phyloP scores from a whole-genome alignment of 1,140 invertebrate genomes.

The Macrostomum lignano region DNA sequence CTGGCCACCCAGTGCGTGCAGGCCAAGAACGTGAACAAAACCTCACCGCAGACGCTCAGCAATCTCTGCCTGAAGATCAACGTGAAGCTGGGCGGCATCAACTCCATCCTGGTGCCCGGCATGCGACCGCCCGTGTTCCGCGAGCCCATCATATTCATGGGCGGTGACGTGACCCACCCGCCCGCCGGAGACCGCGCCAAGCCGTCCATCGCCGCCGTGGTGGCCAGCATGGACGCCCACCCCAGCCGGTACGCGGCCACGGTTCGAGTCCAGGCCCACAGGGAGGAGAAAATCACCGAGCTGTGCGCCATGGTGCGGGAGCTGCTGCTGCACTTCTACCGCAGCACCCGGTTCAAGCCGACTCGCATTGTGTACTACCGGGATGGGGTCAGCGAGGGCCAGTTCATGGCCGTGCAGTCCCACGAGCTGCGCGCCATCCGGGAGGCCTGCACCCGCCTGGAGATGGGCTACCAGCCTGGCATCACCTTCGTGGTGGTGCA shows the following conservation, averaged over 20 bases:
- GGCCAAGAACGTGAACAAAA: slow-evolving; percentile 98
- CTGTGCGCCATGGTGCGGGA: slow-evolving; percentile 86
- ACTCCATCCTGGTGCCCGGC: slow-evolving; percentile 84
- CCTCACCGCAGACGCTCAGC: slow-evolving; percentile 88
- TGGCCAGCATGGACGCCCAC: slow-evolving; percentile 98
- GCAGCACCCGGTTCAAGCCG: slow-evolving; percentile 62
- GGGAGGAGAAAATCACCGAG: slow-evolving; percentile 83
- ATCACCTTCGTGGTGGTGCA: slow-evolving; percentile 99
- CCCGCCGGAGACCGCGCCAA: slow-evolving; percentile 95
- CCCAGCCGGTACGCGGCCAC: slow-evolving; percentile 92
- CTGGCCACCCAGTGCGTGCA: slow-evolving; percentile 99
- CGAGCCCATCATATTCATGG: slow-evolving; percentile 94
- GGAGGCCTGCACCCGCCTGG: slow-evolving; percentile 90
- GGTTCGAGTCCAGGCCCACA: slow-evolving; percentile 84
- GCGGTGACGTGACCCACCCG: slow-evolving; percentile 94
- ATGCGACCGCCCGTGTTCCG: slow-evolving; percentile 37
- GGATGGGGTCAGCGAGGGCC: slow-evolving; percentile 80
- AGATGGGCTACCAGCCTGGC: slow-evolving; percentile 85
- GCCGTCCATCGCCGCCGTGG: slow-evolving; percentile 72
- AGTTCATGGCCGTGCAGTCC: slow-evolving; percentile 43
- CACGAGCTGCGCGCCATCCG: slow-evolving; percentile 84
- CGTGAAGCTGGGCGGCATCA: slow-evolving; percentile 94
- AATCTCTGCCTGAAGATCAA: slow-evolving; percentile 99
- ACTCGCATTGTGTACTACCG: slow-evolving; percentile 82
- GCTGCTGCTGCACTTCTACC: slow-evolving; percentile 75